Base-by-base conservation (phyloP, 2,797 vertebrate species). In the Psittacula derbiana region DNA sequence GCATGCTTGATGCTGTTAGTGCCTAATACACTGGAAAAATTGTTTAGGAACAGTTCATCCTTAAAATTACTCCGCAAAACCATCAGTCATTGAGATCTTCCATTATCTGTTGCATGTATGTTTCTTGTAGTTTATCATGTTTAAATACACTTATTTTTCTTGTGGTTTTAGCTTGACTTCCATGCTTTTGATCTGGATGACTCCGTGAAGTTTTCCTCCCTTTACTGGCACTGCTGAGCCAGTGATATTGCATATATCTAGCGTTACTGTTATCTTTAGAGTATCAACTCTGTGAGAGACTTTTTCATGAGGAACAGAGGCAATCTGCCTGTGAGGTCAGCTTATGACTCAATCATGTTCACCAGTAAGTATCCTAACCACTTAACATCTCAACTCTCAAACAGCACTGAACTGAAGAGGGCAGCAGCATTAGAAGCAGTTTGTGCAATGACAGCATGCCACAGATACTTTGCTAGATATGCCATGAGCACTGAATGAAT, bases 21-120 rank as follows among this genome's bases (percentile, higher is more conserved):
- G 94, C 52, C 80, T 95, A 93, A 96, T 94, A 97, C 74, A 50
- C 84, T 92, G 88, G 97, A 95, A 94, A 92, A 94, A 93, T 92
- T 93, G 93, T 86, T 96, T 94, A 94, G 95, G 58, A 96, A 74
- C 90, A 96, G 88, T 90, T 97, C 88, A 94, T 91, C 92, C 92
- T 95, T 96, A 95, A 96, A 96, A 95, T 92, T 88, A 86, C 8
- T 46, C 80, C 86, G 53, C 62, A 95, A 92, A 94, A 79, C 75
- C 72, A 86, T 81, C 66, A 73, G 80, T 46, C 88, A 91, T 44
- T 83, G 79, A 80, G 69, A 92, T 82, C 69, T 80, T 80, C 43
- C 15, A 57, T 92, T 92, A 43, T 80, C 30, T 65, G 28, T 72
- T 91, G 43, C 62, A 40, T 70, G 8, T 23, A 70, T 43, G 44